Evolutionary conservation across 2,113 vertebrate species (phyloP).

Genomic region (Silurus asotus): DNA sequence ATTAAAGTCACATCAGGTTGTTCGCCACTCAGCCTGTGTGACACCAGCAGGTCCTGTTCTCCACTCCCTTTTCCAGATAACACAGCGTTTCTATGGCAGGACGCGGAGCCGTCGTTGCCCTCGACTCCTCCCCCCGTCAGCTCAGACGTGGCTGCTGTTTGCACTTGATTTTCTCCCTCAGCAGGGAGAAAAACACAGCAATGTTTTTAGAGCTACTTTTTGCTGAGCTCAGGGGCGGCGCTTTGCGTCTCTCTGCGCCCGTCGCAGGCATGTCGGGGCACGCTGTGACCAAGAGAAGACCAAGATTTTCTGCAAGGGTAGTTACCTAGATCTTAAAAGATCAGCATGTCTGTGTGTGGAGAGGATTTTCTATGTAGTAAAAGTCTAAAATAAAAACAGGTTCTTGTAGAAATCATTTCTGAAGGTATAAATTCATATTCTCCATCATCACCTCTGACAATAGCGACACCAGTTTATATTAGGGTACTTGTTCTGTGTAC

Average conservation of each 20-base stretch:
- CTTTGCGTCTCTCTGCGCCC: not conserved
- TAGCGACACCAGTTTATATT: not conserved
- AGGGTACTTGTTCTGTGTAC: not conserved
- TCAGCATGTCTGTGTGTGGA: not conserved
- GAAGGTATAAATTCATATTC: not conserved
- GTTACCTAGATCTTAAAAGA: not conserved
- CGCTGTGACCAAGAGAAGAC: not conserved
- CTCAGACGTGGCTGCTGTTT: slow-evolving; percentile 11
- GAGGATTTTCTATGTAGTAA: not conserved
- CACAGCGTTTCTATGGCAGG: slow-evolving; percentile 19
- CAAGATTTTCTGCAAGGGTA: not conserved
- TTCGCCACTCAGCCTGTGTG: not conserved
- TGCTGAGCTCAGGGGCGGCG: slow-evolving; percentile 1
- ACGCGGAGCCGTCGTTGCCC: not conserved
- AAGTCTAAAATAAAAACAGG: no score
- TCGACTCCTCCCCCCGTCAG: not conserved
- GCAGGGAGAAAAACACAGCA: not conserved
- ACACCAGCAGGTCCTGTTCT: not conserved
- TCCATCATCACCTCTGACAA: not conserved
- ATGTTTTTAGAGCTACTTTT: not conserved
- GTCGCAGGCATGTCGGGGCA: slow-evolving; percentile 31
- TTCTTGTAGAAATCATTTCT: not conserved
- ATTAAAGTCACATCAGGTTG: slow-evolving; percentile 14
- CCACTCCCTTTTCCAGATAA: slow-evolving; percentile 25
- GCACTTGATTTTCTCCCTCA: slow-evolving; percentile 8